A percentile compares a stretch with the other conserved stretches of the same genome.
Conservation (phyloP, 2,113 vertebrate species). For the Mobula hypostoma region DNA sequence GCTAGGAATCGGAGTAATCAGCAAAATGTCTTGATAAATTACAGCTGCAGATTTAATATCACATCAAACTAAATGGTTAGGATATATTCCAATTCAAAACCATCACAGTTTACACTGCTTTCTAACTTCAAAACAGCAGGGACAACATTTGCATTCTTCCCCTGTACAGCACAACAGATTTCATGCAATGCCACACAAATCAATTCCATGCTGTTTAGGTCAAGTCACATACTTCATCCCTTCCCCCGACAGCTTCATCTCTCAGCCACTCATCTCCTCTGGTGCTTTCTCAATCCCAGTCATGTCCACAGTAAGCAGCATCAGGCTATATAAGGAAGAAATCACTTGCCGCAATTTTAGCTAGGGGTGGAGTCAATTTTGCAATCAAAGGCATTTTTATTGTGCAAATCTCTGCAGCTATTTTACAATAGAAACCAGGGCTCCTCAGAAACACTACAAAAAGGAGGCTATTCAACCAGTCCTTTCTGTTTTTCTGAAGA, state of each 20-base stretch:
- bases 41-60: not conserved
- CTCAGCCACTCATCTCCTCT: slow-evolving; percentile 10
- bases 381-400: slow-evolving; percentile 8
- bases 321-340: slow-evolving; percentile 61
- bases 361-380: slow-evolving; percentile 41
- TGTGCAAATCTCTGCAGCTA: slow-evolving; percentile 40
- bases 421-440: slow-evolving; percentile 39
- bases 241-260: slow-evolving; percentile 2
- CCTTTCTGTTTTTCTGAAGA: no score
- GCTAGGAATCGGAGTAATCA: not conserved
- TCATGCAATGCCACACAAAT: not conserved
- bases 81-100: not conserved
- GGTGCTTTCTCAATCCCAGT: slow-evolving; percentile 42
- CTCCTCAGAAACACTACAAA: no score
- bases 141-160: not conserved
- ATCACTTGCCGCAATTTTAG: slow-evolving; percentile 48
- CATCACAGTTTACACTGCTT: not conserved
- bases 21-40: not conserved
- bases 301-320: slow-evolving; percentile 45
- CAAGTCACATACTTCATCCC: slow-evolving; percentile 26
- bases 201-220: not conserved
- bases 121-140: not conserved
- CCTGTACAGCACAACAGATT: not conserved
- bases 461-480: no score
- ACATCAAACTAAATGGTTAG: not conserved